Base-by-base conservation (phyloP, 2,797 vertebrate genomes). In the Leptatherina wallacei region DNA sequence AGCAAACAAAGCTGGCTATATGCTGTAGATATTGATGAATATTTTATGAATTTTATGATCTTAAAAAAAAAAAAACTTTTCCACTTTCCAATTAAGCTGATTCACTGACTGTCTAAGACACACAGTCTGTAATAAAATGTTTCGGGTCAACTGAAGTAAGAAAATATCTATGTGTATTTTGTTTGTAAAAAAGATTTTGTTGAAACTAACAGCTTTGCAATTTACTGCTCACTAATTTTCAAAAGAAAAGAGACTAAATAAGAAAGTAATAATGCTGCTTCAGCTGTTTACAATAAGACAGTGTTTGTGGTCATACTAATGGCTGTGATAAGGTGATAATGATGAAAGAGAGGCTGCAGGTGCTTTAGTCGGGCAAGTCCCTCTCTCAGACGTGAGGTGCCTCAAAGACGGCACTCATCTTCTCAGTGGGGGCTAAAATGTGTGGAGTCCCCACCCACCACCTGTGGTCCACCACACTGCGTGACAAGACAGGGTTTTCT, bases 371-470 rank as follows among this genome's bases (percentile, higher is more conserved):
- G 82, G 84, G 88, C 71, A 91, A 87, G 77, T 89, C 83, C 89
- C 83, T 69, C 35, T 64, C 10, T 65, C 6, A 51, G 27, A 51
- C 35, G 32, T 52, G 61, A 79, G 35, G 62, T 71, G 64, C 54
- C 47, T 11, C 27, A 36, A 22, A 80, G 72, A 81, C 47, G 38
- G n/a, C 16, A 22, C 57, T 85, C 62, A 76, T 51, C 40, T 79
- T 81, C 59, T 85, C 67, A 82, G 68, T 61, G 56, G 69, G 71
- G 83, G 75, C 38, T 69, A 24, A 10, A 66, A 32, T 61, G 61
- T 71, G 82, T 89, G 80, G 71, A 91, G 75, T 84, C 89, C 89
- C 89, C 90, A 86, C 91, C 92, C 85, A 93, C 90, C 77, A 74
- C 8, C 74, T 88, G 88, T 89, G 86, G 88, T 91, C 78, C 65